Evolutionary conservation across 1,140 invertebrate species (phyloP).

Genomic region (Elymnias hypermnestra): DNA sequence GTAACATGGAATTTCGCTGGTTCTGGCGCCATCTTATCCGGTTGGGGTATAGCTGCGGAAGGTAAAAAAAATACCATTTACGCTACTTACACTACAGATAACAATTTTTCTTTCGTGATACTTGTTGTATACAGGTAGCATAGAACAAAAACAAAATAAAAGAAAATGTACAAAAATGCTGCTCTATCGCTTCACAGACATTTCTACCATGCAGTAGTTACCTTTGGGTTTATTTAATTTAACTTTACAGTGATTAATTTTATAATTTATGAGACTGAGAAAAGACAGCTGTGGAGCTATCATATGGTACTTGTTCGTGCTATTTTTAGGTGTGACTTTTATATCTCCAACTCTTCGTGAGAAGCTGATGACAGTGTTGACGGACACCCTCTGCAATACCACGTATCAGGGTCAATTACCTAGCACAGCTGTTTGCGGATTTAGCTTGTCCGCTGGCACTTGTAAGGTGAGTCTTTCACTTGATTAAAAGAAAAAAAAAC

Average conservation of each 20-base stretch:
- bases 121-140: too few species aligned
- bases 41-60: constrained; percentile 3
- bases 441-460: constrained; percentile 35
- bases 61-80: background rate
- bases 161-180: too few species aligned
- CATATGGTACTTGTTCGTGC: too few species aligned
- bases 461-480: constrained; percentile 61
- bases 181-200: too few species aligned
- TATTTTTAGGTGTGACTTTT: constrained; percentile 57
- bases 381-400: constrained; percentile 42
- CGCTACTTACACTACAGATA: too few species aligned
- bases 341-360: constrained; percentile 58
- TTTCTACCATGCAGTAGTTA: background rate
- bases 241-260: too few species aligned
- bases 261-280: too few species aligned
- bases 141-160: too few species aligned
- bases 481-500: too few species aligned
- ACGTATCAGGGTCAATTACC: constrained; percentile 41
- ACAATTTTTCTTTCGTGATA: too few species aligned
- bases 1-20: constrained; percentile 52
- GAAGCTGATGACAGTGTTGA: constrained; percentile 53
- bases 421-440: constrained; percentile 39
- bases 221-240: background rate
- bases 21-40: background rate
- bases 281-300: too few species aligned